Evolutionary conservation across 2,888 invertebrate species (phyloP).

Genomic region (Autographa pulchrina): DNA sequence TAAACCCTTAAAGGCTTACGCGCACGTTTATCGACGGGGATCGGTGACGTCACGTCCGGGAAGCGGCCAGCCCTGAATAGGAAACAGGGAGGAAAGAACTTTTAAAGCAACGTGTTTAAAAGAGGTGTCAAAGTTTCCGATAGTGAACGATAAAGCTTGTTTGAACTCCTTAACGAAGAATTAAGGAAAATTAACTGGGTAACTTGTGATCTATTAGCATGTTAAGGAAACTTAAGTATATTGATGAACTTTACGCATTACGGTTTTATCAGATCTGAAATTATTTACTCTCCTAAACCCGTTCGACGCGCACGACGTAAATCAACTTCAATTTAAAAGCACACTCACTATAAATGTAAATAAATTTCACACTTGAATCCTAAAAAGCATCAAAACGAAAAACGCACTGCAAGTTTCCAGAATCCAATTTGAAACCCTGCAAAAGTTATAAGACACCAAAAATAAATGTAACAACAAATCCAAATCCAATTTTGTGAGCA

Average conservation of each 20-base stretch:
- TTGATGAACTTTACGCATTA: no score
- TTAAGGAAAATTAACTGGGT: slow-evolving; percentile 7
- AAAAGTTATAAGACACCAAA: slow-evolving; percentile 23
- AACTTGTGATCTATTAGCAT: not conserved
- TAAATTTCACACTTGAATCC: not conserved
- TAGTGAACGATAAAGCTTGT: slow-evolving; percentile 38
- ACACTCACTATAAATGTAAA: not conserved
- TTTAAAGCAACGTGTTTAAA: slow-evolving; percentile 44
- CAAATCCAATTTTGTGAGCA: slow-evolving; percentile 57
- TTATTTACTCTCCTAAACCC: not conserved
- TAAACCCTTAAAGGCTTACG: slow-evolving; percentile 44
- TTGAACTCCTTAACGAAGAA: slow-evolving; percentile 25
- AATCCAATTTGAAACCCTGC: slow-evolving; percentile 2
- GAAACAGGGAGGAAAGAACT: slow-evolving; percentile 55
- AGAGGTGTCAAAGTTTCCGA: slow-evolving; percentile 48
- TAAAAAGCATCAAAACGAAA: not conserved
- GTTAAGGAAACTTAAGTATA: no score
- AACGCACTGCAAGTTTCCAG: not conserved
- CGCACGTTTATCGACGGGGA: slow-evolving; percentile 59
- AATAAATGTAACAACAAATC: slow-evolving; percentile 46
- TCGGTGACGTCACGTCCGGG: slow-evolving; percentile 69
- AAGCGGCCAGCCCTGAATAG: slow-evolving; percentile 59
- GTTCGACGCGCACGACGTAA: not conserved
- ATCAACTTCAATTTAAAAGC: not conserved
- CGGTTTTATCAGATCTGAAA: no score